Percentiles rank a stretch among this genome's conserved stretches.
Evolutionary conservation across 2,888 invertebrate species (phyloP).

Genomic region (Rhabditoides inermis): DNA sequence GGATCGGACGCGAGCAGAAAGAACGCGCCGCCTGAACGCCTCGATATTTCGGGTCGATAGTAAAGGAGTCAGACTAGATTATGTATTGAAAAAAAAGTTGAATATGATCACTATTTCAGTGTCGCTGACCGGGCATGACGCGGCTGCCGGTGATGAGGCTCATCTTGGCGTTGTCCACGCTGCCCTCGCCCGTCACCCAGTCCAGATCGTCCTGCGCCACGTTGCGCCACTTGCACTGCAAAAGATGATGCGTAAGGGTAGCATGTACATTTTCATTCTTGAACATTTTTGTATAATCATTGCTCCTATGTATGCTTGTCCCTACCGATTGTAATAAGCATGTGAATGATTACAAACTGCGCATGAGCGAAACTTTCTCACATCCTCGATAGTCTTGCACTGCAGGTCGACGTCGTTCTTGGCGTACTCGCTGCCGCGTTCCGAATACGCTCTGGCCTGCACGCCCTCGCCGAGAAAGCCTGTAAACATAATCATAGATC

Average conservation of each 20-base stretch:
- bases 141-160: constrained; percentile 30
- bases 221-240: constrained; percentile 32
- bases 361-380: too few relatives aligned
- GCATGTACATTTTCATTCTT: too few relatives aligned
- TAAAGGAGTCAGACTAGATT: background rate
- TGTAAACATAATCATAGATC: constrained; percentile 3
- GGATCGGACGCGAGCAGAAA: constrained; percentile 34
- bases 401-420: constrained; percentile 23
- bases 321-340: background rate
- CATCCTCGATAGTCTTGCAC: too few relatives aligned
- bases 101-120: background rate
- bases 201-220: constrained; percentile 29
- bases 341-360: too few relatives aligned
- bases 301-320: background rate
- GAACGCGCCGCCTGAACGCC: constrained; percentile 25
- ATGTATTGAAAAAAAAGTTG: background rate
- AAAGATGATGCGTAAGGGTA: too few relatives aligned
- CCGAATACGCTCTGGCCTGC: constrained; percentile 28
- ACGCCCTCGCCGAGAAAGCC: constrained; percentile 29
- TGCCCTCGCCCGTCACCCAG: constrained; percentile 33
- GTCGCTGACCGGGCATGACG: constrained; percentile 19
- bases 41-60: too few relatives aligned
- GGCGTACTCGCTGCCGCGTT: constrained; percentile 20
- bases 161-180: constrained; percentile 24
- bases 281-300: constrained; percentile 1